Percentiles rank a stretch among this genome's conserved stretches.
Conservation (phyloP, 2,797 vertebrate species). For the Astyanax mexicanus region DNA sequence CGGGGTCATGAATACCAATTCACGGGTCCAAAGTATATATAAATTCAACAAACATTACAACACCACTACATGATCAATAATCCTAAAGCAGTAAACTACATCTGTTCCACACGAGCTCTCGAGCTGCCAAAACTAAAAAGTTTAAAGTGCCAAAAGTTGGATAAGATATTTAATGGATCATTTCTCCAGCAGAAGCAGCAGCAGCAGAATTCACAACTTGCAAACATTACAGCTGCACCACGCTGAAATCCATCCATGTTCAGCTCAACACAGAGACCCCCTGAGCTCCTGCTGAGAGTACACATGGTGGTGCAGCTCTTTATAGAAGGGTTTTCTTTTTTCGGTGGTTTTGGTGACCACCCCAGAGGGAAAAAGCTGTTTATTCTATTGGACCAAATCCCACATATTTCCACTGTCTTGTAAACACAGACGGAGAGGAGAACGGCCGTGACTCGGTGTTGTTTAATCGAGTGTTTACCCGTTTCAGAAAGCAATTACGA, state of each 20-base stretch:
- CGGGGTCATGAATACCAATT: too few relatives aligned
- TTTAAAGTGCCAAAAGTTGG: neutral
- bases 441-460: conserved; percentile 8
- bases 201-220: conserved; percentile 6
- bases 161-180: neutral
- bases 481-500: conserved; percentile 1
- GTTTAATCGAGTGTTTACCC: conserved; percentile 35
- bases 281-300: conserved; percentile 3
- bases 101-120: conserved; percentile 9
- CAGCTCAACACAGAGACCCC: neutral
- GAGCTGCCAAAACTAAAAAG: conserved; percentile 4
- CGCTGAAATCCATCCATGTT: neutral
- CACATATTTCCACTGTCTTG: conserved; percentile 29
- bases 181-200: neutral
- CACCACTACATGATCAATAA: too few relatives aligned
- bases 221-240: conserved; percentile 18
- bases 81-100: neutral
- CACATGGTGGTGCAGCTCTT: conserved; percentile 8
- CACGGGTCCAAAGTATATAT: too few relatives aligned
- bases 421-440: conserved; percentile 27
- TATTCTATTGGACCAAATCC: conserved; percentile 33
- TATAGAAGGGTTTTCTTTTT: conserved; percentile 15
- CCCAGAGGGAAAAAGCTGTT: conserved; percentile 30
- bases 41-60: too few relatives aligned
- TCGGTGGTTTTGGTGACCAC: conserved; percentile 25